These are phyloP conservation scores for Onychomys torridus DNA, from an alignment of 2,797 vertebrate species.

Conservation along the genomic window DNA sequence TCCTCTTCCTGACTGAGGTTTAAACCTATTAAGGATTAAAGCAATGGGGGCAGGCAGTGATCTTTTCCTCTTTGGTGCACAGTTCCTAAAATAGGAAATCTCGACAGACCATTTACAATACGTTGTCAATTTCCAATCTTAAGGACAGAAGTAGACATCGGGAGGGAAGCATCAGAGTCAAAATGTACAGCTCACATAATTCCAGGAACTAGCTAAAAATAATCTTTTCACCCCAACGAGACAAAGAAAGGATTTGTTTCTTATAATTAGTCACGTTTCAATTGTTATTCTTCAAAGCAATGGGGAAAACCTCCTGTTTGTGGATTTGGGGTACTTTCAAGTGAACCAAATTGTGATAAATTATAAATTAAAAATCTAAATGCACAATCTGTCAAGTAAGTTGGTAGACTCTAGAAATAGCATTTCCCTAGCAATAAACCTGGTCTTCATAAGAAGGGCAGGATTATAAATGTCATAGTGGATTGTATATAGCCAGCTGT, in stretches of 20 bases:
- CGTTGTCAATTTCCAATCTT: conserved; percentile 80
- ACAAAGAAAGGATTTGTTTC: conserved; percentile 62
- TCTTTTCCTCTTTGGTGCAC: conserved; percentile 31
- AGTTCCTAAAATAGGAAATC: conserved; percentile 77
- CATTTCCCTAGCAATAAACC: conserved; percentile 70
- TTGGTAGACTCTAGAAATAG: conserved; percentile 73
- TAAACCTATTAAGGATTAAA: conserved; percentile 86
- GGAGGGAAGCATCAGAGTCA: conserved; percentile 62
- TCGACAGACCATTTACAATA: conserved; percentile 81
- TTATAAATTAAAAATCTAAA: conserved; percentile 60
- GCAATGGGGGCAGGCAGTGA: conserved; percentile 62
- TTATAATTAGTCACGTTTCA: conserved; percentile 67
- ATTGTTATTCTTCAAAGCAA: conserved; percentile 74
- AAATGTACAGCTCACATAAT: conserved; percentile 76
- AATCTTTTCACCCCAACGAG: conserved; percentile 70
- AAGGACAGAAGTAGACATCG: conserved; percentile 79
- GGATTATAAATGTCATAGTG: conserved; percentile 73
- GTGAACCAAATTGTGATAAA: conserved; percentile 69
- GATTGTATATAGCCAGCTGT: conserved; percentile 71
- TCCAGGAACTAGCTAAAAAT: conserved; percentile 76
- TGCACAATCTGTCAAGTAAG: conserved; percentile 67
- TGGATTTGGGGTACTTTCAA: conserved; percentile 69
- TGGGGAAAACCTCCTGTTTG: conserved; percentile 55
- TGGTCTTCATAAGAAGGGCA: conserved; percentile 62
- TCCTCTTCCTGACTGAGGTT: conserved; percentile 72